Percentiles rank a stretch among this genome's conserved stretches.
Conservation (phyloP, 2,113 vertebrate species). For the Antechinus flavipes region DNA sequence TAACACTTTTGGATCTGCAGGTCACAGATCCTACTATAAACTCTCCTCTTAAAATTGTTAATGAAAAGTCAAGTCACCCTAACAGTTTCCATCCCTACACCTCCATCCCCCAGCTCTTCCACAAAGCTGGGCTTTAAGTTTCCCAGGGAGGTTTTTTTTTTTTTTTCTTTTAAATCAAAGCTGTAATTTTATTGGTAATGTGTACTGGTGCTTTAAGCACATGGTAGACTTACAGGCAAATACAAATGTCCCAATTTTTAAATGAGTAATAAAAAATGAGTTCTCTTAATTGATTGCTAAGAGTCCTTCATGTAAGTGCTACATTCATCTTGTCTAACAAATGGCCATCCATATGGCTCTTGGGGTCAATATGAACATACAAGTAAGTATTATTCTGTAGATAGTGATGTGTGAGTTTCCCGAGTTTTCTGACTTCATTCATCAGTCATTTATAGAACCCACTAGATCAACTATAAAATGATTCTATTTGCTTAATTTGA, state of each 20-base stretch:
- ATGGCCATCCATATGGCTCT: background rate
- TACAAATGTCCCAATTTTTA: constrained; percentile 20
- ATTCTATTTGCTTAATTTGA: background rate
- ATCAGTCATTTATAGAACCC: fast-evolving
- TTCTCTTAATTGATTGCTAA: constrained; percentile 27
- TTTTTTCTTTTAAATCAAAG: background rate
- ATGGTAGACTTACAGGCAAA: constrained; percentile 53
- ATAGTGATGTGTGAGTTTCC: background rate
- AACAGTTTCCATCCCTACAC: constrained; percentile 22
- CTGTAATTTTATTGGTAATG: constrained; percentile 48
- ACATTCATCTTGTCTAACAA: background rate
- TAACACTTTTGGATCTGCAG: constrained; percentile 64
- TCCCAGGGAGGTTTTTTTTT: background rate
- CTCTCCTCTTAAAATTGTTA: constrained; percentile 71
- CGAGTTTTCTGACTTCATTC: background rate
- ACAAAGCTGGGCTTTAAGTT: background rate
- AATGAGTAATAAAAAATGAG: background rate
- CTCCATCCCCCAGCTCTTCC: background rate
- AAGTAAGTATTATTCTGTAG: background rate
- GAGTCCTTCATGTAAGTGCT: background rate
- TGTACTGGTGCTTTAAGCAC: constrained; percentile 11
- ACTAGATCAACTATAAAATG: background rate
- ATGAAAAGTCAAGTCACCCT: constrained; percentile 60
- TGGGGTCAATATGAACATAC: background rate
- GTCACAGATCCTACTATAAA: constrained; percentile 64